These are phyloP conservation scores for Atethmia centrago DNA, from an alignment of 2,888 invertebrate species.

Conservation along the genomic window DNA sequence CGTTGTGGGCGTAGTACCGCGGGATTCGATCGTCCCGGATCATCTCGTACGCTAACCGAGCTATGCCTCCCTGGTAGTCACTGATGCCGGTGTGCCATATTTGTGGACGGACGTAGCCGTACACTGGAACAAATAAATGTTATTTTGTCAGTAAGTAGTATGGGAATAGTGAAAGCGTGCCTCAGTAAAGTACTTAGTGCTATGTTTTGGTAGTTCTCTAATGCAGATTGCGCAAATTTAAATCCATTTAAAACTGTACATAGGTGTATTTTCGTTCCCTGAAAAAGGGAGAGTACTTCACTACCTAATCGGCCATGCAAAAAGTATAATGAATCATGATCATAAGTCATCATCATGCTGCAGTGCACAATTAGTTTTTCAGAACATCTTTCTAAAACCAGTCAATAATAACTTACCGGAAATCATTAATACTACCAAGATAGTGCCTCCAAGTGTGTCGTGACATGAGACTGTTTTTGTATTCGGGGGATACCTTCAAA, in stretches of 20 bases:
- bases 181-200: neutral
- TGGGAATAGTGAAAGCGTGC: neutral
- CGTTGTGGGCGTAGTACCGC: constrained; percentile 80
- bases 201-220: neutral
- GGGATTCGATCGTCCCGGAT: constrained; percentile 83
- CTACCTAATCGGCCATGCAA: neutral
- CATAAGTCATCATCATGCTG: neutral
- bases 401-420: neutral
- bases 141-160: constrained; percentile 5
- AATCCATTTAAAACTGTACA: neutral
- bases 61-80: constrained; percentile 83
- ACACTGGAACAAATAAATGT: constrained; percentile 70
- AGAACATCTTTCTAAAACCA: neutral
- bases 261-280: neutral
- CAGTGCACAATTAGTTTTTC: neutral
- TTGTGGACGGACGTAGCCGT: constrained; percentile 81
- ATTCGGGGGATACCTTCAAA: too few relatives aligned
- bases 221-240: neutral
- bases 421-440: neutral
- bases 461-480: neutral
- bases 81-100: constrained; percentile 81
- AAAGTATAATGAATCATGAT: neutral
- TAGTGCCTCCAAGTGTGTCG: neutral
- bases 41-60: constrained; percentile 84
- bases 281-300: neutral